Base-by-base conservation (phyloP, 2,797 vertebrate genomes). In the Acropternis orthonyx region DNA sequence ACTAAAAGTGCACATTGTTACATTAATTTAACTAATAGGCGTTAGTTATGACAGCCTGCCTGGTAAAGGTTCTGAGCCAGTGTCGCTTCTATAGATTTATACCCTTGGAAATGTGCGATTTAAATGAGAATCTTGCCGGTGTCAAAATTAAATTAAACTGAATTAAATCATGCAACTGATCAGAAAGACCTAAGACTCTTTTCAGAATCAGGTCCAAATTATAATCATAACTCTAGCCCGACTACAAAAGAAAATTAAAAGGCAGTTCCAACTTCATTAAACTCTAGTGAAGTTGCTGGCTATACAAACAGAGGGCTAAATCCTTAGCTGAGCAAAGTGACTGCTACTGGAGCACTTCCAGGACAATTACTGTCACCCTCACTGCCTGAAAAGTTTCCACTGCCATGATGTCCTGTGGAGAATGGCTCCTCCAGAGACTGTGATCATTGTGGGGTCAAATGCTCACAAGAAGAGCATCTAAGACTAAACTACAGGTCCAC, bases 161-260 rank as follows among this genome's bases (percentile, higher is more conserved):
- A 95, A 84, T 94, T 97, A 96, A 95, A 97, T 94, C 96, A 96
- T 89, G 39, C 26, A 37, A 48, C 69, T 2, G 11, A 93, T 96
- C 92, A 96, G 94, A 96, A 89, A 95, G 91, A 71, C 61, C 73
- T 82, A 77, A 90, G 78, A 93, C 85, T 91, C 94, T 93, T 93
- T 96, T 82, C 95, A 94, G 91, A 91, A 89, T 81, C 51, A 77
- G 46, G 87, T 95, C 85, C 88, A 97, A 98, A 97, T 94, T 94
- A 58, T 74, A 91, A 94, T 84, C 21, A 32, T 96, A 97, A 97
- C 80, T 97, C 73, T 94, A 83, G 49, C 43, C 61, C 0, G 0
- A 91, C 76, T 92, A 93, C 63, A 21, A 4, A 92, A 97, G 94
- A 87, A 92, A 97, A 97, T 97, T 94, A 97, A 97, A 97, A 96